Percentiles rank a stretch among this genome's conserved stretches.
phyloP scores from a whole-genome alignment of 2,888 invertebrate species.

The Drosophila ochracea region DNA sequence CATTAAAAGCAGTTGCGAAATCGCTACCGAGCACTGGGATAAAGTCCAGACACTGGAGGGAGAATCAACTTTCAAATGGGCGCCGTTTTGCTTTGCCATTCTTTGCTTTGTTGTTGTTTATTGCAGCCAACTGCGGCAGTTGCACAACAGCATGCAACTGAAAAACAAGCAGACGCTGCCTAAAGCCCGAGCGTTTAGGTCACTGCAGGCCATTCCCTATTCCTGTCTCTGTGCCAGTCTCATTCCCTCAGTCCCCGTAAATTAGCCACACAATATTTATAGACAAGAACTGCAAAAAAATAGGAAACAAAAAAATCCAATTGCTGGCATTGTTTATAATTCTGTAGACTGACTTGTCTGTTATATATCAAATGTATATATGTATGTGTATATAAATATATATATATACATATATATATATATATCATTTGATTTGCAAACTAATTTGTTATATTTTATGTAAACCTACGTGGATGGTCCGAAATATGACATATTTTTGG shows the following conservation, averaged over 20 bases:
- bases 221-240: neutral
- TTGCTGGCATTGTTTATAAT: neutral
- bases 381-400: too few relatives aligned
- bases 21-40: slow-evolving; percentile 21
- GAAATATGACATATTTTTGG: neutral
- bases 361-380: neutral
- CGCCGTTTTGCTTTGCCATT: slow-evolving; percentile 46
- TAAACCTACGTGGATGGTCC: neutral
- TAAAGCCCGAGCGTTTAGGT: slow-evolving; percentile 29
- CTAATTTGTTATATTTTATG: neutral
- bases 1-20: slow-evolving; percentile 66
- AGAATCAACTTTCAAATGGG: slow-evolving; percentile 41
- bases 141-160: slow-evolving; percentile 33
- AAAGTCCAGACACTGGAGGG: slow-evolving; percentile 13
- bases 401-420: neutral
- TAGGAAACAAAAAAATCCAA: neutral
- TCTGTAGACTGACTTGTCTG: neutral
- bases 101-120: slow-evolving; percentile 18
- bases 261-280: neutral
- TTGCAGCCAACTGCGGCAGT: slow-evolving; percentile 32
- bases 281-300: slow-evolving; percentile 3
- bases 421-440: too few relatives aligned
- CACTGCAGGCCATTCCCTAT: slow-evolving; percentile 22
- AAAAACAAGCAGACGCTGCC: slow-evolving; percentile 23
- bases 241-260: neutral